Evolutionary conservation across 2,888 invertebrate species (phyloP), one percentile per base, ranked within the genome.

Genomic region (Plagodis dolabraria): DNA sequence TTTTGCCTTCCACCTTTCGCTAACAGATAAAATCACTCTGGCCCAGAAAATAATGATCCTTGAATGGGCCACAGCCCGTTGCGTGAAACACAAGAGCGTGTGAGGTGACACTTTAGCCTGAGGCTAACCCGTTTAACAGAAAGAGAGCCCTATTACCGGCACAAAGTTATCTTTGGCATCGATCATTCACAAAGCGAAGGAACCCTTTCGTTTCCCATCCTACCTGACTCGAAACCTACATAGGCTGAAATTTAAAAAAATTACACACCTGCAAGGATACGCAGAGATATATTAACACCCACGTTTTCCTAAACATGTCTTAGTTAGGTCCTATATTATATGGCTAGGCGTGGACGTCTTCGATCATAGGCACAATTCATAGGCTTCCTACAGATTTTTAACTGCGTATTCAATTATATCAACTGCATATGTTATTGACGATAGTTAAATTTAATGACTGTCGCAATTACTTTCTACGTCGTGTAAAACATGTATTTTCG

Each of bases 121-220:
- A 72, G 88, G 89, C 89, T 88, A 89, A 89, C 87, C 73, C 74
- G 83, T 79, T 89, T 89, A 89, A 76, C 77, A 72, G 72, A 76
- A 81, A 82, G 82, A 77, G 77, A 72, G 71, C 72, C 72, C 71
- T 76, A 75, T 80, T 75, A 73, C 73, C 68, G 59, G 70, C 74
- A 81, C 87, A 90, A 89, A 88, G 87, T 85, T 82, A 90, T 90
- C 89, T 85, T 70, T 55, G 59, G 49, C 87, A 89, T 89, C 86
- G 83, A 90, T 90, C 90, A 89, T 89, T 82, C 83, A 82, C 84
- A 87, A 84, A 86, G 85, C 65, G 52, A 46, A 36, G 43, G 53
- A 36, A 44, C 44, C 47, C 57, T 61, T 61, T 61, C 50, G 53
- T 53, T 44, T 48, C 55, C 51, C 34, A 45, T 52, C 51, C 34